Conservation (phyloP, 2,888 invertebrate species). For the Lepidocyrtoides sp. region DNA sequence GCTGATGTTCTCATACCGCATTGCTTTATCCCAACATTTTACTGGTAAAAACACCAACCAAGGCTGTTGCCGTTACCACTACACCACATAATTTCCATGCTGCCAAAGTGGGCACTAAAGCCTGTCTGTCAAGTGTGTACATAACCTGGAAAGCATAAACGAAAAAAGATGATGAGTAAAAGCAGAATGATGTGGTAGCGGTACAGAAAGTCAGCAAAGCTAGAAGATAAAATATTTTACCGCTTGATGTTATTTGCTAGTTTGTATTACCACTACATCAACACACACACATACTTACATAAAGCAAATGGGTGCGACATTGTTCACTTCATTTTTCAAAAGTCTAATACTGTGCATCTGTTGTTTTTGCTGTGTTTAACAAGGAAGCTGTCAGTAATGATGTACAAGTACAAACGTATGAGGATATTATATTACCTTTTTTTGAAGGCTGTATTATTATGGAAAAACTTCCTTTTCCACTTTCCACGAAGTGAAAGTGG, state of each 20-base stretch:
- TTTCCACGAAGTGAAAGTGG: neutral
- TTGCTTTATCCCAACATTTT: neutral
- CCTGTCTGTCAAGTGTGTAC: neutral
- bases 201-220: neutral
- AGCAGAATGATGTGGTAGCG: neutral
- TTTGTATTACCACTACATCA: too few relatives aligned
- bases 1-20: neutral
- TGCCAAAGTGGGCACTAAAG: conserved; percentile 17
- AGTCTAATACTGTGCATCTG: too few relatives aligned
- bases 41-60: neutral
- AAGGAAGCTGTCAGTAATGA: too few relatives aligned
- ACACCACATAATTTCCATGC: conserved; percentile 12
- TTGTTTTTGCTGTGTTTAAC: too few relatives aligned
- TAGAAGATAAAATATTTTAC: neutral
- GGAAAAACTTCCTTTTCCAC: neutral
- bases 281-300: too few relatives aligned
- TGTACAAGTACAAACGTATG: neutral
- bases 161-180: neutral
- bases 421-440: neutral
- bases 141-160: neutral
- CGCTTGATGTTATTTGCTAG: too few relatives aligned
- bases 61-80: neutral
- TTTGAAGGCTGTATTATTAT: too few relatives aligned
- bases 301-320: too few relatives aligned
- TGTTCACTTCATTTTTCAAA: too few relatives aligned